phyloP scores from a whole-genome alignment of 2,113 vertebrate species.

The Menura novaehollandiae region DNA sequence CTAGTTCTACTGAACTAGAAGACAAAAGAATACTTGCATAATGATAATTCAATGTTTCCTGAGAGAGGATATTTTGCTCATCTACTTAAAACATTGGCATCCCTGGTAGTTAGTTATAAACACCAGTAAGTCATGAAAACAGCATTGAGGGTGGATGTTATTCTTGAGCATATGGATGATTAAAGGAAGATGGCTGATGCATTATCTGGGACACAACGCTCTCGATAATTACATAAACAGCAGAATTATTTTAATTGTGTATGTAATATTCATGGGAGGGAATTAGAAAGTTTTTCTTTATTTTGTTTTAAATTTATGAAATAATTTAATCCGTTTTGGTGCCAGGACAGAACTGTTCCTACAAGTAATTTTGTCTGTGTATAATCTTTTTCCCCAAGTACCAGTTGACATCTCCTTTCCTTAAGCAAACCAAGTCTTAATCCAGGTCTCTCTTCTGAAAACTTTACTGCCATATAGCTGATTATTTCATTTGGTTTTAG shows the following conservation, averaged over 20 bases:
- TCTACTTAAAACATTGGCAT: background rate
- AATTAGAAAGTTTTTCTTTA: background rate
- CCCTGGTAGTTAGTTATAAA: background rate
- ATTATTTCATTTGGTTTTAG: background rate
- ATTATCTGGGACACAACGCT: background rate
- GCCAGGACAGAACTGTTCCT: background rate
- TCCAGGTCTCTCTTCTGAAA: background rate
- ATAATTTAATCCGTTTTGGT: background rate
- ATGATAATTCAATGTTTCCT: background rate
- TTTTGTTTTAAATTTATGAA: background rate
- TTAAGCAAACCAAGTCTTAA: background rate
- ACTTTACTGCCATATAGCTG: background rate
- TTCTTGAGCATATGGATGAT: background rate
- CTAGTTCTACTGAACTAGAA: background rate
- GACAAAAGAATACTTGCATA: background rate
- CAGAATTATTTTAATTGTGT: background rate
- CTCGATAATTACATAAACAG: background rate
- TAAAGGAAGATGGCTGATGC: background rate
- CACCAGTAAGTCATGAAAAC: background rate
- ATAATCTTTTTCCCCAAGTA: background rate
- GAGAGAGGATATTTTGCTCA: background rate
- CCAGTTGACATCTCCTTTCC: background rate
- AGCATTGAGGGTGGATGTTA: background rate
- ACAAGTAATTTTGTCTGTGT: background rate
- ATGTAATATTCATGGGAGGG: background rate